phyloP scores from a whole-genome alignment of 2,888 invertebrate species.

The Plutella xylostella region DNA sequence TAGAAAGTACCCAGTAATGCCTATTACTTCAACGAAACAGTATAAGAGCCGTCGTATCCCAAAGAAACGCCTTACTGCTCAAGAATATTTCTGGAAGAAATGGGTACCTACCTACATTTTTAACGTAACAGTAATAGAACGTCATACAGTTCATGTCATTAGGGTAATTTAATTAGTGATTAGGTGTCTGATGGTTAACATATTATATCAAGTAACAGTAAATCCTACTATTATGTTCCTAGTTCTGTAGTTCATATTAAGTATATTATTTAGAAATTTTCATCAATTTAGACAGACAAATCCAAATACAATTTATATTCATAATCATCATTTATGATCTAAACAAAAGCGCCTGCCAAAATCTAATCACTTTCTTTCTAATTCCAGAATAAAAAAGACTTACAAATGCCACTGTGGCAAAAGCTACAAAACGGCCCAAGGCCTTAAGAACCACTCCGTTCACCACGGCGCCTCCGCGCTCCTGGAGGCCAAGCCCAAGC shows the following conservation, averaged over 20 bases:
- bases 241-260: no score
- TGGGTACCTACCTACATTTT: no score
- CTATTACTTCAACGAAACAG: conserved; percentile 36
- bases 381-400: conserved; percentile 79
- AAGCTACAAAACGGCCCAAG: conserved; percentile 85
- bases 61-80: conserved; percentile 50
- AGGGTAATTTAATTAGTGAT: no score
- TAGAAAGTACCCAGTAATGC: conserved; percentile 45
- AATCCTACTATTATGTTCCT: no score
- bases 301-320: conserved; percentile 11
- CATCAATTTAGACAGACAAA: no score
- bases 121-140: no score
- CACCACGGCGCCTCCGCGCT: conserved; percentile 31
- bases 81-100: conserved; percentile 61
- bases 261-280: no score
- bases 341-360: no score
- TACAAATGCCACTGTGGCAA: conserved; percentile 89
- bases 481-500: conserved; percentile 20
- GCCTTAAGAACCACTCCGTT: conserved; percentile 78
- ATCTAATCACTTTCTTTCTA: not conserved
- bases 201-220: no score
- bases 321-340: no score
- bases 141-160: no score
- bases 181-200: no score
- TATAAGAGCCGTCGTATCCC: conserved; percentile 39